Evolutionary conservation across 2,113 vertebrate genomes (phyloP).

Genomic region (Passer montanus): DNA sequence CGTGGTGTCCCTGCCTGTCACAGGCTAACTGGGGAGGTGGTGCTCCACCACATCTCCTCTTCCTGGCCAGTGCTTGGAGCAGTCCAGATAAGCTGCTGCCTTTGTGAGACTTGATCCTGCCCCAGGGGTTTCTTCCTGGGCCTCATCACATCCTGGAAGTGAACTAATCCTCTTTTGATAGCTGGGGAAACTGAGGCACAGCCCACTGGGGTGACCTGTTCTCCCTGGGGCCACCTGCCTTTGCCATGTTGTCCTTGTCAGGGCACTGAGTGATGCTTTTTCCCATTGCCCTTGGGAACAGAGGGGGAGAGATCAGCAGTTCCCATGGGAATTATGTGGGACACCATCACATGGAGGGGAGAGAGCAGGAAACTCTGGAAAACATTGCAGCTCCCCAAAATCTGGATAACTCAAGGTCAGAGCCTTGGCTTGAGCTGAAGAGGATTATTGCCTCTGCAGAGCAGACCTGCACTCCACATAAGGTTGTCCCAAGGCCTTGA

Average conservation of each 20-base stretch:
- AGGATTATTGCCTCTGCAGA: not conserved
- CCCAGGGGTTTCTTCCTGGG: not conserved
- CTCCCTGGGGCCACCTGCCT: not conserved
- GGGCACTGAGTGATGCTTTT: not conserved
- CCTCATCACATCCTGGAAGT: not conserved
- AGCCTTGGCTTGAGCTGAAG: not conserved
- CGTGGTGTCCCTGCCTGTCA: not conserved
- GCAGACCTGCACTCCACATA: not conserved
- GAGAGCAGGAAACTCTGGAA: not conserved
- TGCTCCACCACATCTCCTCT: not conserved
- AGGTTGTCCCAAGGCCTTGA: not conserved
- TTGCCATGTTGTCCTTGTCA: not conserved
- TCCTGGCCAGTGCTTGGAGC: not conserved
- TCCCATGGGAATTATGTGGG: not conserved
- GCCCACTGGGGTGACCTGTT: not conserved
- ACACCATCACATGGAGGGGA: not conserved
- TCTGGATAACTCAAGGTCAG: not conserved
- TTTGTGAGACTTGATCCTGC: not conserved
- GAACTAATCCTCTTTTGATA: not conserved
- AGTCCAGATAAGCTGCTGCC: not conserved
- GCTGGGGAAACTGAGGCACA: not conserved
- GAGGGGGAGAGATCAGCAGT: not conserved
- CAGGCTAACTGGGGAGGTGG: not conserved
- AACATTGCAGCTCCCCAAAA: not conserved
- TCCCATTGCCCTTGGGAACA: fast-evolving